Evolutionary conservation across 2,797 vertebrate genomes (phyloP).

Genomic region (Cygnus olor): DNA sequence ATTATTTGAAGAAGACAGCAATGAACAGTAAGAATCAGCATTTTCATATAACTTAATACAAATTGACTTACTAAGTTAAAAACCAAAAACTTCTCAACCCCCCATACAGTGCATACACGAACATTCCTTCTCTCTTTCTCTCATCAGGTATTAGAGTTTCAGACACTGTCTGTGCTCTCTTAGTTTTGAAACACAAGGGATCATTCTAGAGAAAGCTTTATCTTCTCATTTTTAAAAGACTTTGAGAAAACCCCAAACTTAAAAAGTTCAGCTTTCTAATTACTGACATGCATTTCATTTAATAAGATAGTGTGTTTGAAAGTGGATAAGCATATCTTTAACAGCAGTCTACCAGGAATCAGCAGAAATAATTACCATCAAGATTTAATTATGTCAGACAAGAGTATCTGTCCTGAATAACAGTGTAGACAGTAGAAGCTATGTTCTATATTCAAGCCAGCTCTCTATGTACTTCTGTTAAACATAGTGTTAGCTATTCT

Average conservation of each 20-base stretch:
- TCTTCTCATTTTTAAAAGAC: background rate
- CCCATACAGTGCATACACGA: background rate
- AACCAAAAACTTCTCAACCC: background rate
- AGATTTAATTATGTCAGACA: conserved; percentile 81
- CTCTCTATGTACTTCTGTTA: conserved; percentile 51
- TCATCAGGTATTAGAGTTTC: background rate
- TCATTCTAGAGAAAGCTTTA: conserved; percentile 44
- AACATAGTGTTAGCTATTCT: conserved; percentile 49
- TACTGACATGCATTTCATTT: conserved; percentile 72
- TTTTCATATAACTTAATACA: conserved; percentile 21
- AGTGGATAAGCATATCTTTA: conserved; percentile 77
- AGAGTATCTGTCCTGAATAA: conserved; percentile 75
- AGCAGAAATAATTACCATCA: conserved; percentile 76
- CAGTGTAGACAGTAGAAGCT: conserved; percentile 54
- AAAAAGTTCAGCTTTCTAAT: conserved; percentile 74
- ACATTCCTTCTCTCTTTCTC: background rate
- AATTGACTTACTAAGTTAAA: background rate
- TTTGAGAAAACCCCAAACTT: conserved; percentile 52
- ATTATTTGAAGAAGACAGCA: conserved; percentile 46
- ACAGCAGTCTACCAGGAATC: conserved; percentile 75
- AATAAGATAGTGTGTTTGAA: conserved; percentile 74
- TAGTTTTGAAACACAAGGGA: conserved; percentile 5
- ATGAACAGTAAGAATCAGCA: conserved; percentile 24
- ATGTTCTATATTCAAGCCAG: conserved; percentile 52
- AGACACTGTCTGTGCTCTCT: background rate